Conservation (phyloP, 92 coral and sea anemone species). For the Umimayanthus chanpuru region DNA sequence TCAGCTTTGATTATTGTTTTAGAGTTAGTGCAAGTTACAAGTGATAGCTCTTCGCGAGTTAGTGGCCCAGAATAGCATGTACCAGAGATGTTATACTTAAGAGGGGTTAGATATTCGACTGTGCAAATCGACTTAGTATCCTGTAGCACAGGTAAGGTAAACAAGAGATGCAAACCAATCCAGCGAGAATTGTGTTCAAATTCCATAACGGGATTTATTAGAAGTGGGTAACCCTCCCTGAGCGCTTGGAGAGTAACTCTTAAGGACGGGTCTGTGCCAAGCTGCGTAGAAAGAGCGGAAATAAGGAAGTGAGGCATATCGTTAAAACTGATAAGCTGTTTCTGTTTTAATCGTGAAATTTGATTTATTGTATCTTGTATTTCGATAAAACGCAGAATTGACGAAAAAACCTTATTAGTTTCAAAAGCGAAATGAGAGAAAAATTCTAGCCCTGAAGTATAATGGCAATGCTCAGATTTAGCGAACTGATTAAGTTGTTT, state of each 20-base stretch:
- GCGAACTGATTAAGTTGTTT: constrained; percentile 3
- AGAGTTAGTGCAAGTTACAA: constrained; percentile 7
- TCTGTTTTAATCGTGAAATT: background rate
- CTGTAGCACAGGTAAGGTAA: constrained; percentile 13
- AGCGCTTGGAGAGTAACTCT: background rate
- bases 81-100: constrained; percentile 18
- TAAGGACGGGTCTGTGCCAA: background rate
- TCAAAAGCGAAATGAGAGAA: constrained; percentile 42
- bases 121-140: no score
- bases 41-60: constrained; percentile 24
- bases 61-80: constrained; percentile 36
- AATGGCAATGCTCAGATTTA: constrained; percentile 38
- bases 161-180: constrained; percentile 31
- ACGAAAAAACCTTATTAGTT: constrained; percentile 30
- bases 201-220: constrained; percentile 22
- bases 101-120: constrained; percentile 16
- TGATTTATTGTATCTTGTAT: no score
- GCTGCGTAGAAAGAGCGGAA: constrained; percentile 7
- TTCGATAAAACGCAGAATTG: constrained; percentile 45
- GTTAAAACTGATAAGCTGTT: constrained; percentile 26
- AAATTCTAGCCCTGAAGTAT: constrained; percentile 21
- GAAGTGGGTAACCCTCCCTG: constrained; percentile 9
- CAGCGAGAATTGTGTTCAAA: background rate
- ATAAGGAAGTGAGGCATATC: constrained; percentile 43
- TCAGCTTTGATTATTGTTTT: constrained; percentile 16